Percentiles rank a stretch among this genome's conserved stretches.
These are phyloP conservation scores for Neodiprion lecontei DNA, from an alignment of 1,140 invertebrate species.

Conservation along the genomic window DNA sequence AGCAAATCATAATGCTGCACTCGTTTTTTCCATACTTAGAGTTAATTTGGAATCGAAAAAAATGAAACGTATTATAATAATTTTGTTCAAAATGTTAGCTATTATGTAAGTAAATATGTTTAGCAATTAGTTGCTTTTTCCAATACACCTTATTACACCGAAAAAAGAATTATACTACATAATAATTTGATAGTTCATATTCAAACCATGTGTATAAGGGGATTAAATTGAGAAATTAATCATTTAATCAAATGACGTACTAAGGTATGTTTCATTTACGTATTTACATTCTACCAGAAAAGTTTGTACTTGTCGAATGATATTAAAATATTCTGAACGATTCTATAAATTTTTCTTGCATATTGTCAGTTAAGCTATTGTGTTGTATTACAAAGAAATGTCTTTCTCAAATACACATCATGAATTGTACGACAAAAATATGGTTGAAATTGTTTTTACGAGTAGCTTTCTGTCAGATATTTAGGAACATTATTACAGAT, in stretches of 20 bases:
- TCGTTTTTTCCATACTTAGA: background rate
- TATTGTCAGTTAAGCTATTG: background rate
- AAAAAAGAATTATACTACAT: background rate
- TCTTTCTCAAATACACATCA: background rate
- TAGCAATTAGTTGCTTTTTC: too few species aligned
- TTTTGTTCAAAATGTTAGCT: background rate
- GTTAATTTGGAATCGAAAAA: background rate
- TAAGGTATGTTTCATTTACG: background rate
- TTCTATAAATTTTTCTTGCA: background rate
- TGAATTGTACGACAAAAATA: background rate
- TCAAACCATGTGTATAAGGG: background rate
- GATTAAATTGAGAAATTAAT: background rate
- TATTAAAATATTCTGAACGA: background rate
- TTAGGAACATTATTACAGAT: too few species aligned
- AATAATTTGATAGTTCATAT: background rate
- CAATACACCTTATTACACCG: background rate
- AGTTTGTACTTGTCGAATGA: background rate
- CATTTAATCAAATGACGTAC: too few species aligned
- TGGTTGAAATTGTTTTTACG: too few species aligned
- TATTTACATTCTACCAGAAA: background rate
- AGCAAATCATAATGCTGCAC: too few species aligned
- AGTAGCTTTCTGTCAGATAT: too few species aligned
- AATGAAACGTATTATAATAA: background rate
- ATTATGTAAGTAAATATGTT: background rate
- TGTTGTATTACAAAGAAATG: background rate